Conservation (phyloP, 2,797 vertebrate genomes). For the Helarctos malayanus region DNA sequence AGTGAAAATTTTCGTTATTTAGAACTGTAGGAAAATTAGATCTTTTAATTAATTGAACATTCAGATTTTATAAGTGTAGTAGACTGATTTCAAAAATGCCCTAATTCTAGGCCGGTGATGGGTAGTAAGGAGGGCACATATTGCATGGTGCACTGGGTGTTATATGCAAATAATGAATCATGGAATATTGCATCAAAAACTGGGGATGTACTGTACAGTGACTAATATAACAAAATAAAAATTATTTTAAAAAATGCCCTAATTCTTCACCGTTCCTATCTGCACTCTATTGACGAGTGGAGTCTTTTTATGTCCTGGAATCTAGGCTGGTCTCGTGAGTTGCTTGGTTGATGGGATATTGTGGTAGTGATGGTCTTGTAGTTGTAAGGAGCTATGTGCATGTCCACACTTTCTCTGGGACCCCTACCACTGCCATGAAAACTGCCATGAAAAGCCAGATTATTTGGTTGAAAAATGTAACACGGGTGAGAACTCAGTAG, state of each 20-base stretch:
- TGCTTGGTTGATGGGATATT: neutral
- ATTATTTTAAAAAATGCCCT: neutral
- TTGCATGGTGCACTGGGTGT: too few species aligned
- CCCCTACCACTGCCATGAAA: neutral
- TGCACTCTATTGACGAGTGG: neutral
- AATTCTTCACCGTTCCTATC: neutral
- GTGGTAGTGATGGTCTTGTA: neutral
- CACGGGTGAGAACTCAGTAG: neutral
- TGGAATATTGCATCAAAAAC: too few species aligned
- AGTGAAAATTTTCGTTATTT: conserved; percentile 57
- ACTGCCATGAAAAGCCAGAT: neutral
- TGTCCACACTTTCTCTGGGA: neutral
- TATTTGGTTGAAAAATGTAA: neutral
- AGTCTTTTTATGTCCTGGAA: neutral
- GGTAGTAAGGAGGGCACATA: too few species aligned
- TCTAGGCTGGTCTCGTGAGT: neutral
- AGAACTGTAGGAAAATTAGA: conserved; percentile 39
- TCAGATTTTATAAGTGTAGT: neutral
- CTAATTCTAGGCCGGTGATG: neutral
- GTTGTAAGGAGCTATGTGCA: neutral
- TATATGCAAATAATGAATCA: too few species aligned
- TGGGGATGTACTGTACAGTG: too few species aligned
- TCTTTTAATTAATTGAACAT: conserved; percentile 32
- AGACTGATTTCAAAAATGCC: neutral
- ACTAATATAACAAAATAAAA: too few species aligned